Base-by-base conservation (phyloP, 2,888 invertebrate species). In the Sinelater perroti region DNA sequence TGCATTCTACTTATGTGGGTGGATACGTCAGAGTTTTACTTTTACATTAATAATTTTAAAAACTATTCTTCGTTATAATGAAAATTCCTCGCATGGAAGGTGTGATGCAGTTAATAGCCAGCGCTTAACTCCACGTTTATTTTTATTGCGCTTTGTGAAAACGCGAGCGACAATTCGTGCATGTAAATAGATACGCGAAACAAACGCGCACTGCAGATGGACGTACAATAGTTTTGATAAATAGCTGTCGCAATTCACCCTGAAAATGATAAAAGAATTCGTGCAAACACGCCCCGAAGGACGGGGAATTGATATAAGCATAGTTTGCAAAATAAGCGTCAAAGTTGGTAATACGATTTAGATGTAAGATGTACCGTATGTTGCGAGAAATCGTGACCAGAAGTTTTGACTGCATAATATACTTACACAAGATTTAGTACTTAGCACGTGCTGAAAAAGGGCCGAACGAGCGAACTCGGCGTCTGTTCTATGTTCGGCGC, bases 361-460 rank as follows among this genome's bases (percentile, higher is more conserved):
- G 75, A 75, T 75, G 75, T 75, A 71, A 75, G 74, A 71, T 74
- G 73, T 72, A 74, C 75, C 75, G 74, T 71, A 75, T 76, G 75
- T 73, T 75, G 71, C 72, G 52, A 59, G 55, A 68, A 74, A 74
- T 75, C 75, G 75, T 75, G 75, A 75, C 75, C 74, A 70, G 75
- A 75, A 75, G 71, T 75, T 73, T 72, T 69, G 73, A 74, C 74
- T 75, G 73, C 73, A 75, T 76, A 75, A 76, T 76, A 75, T 71
- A 73, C 74, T 73, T 71, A 71, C 71, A 73, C 72, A 71, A 75
- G 72, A 74, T 75, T 73, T 72, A 73, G 64, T 63, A 64, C 58
- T 60, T 50, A 47, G 49, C 58, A 51, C 53, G 33, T 59, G 59
- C 33, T 38, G 40, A 53, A 62, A 56, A 53, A 58, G 24, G 38